A percentile compares a stretch with the other conserved stretches of the same genome.
Evolutionary conservation across 2,888 invertebrate genomes (phyloP).

Genomic region (Cantharis nigra): DNA sequence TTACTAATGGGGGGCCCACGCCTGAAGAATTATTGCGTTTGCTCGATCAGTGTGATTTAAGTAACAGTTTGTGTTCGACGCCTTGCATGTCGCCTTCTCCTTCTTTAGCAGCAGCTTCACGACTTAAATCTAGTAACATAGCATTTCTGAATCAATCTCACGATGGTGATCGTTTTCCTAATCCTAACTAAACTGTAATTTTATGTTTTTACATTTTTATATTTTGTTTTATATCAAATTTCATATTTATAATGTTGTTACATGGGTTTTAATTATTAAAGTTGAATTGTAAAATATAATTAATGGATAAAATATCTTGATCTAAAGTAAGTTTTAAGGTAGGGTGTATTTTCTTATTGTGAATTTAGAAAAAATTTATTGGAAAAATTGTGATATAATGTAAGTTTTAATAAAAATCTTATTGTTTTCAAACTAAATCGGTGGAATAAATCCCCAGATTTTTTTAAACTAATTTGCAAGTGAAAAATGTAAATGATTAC

Average conservation of each 20-base stretch:
- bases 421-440: neutral
- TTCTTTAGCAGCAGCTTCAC: constrained; percentile 59
- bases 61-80: constrained; percentile 75
- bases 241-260: neutral
- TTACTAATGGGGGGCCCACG: constrained; percentile 82
- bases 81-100: constrained; percentile 81
- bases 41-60: constrained; percentile 92
- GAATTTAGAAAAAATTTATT: neutral
- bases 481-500: too few species aligned
- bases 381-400: neutral
- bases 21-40: constrained; percentile 89
- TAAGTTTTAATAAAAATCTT: neutral
- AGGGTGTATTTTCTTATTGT: neutral
- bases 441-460: neutral
- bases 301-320: neutral
- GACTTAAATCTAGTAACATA: constrained; percentile 65
- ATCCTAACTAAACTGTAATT: constrained; percentile 14
- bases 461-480: too few species aligned
- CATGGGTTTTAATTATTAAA: neutral
- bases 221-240: neutral
- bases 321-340: neutral
- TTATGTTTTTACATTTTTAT: constrained; percentile 4
- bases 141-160: constrained; percentile 65
- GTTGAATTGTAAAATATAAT: neutral
- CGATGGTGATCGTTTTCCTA: constrained; percentile 37